Evolutionary conservation across 2,797 vertebrate genomes (phyloP), one percentile per base, ranked within the genome.

Genomic region (Lithobates sylvaticus): DNA sequence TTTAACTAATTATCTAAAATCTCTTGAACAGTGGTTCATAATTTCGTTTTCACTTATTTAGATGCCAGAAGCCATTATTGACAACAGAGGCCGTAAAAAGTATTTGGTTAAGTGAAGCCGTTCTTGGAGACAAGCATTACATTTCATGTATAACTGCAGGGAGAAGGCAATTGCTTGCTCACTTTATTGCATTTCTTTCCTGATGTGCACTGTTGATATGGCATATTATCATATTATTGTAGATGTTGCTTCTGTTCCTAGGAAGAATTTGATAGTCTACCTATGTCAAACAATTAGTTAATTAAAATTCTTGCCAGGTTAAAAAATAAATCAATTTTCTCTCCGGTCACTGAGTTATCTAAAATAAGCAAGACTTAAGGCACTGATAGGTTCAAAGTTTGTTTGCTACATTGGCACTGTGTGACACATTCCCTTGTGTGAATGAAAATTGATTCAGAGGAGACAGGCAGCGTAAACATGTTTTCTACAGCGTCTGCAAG

Each of bases 391-490:
- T 86, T 76, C 27, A 81, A 29, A 50, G 70, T 76, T 81, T 88
- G 84, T 87, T 88, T 89, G 78, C 76, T 87, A 81, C 54, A 76
- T 83, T 88, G 72, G 23, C 58, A 85, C 42, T 70, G 87, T 39
- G 73, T 84, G 83, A 84, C 61, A 85, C 18, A 47, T 72, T 68
- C 26, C 70, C 67, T 74, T 82, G 84, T 77, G 54, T 73, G 79
- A 88, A 84, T 77, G 32, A 79, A 88, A 89, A 89, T 61, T 70
- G 78, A 89, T 73, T 88, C 58, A 88, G 61, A 85, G 54, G 65
- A 81, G 88, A 78, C 83, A 75, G 26, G 6, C 27, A 80, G 29
- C 61, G 75, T 18, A 84, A 87, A 88, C 80, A 83, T 84, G 76
- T 82, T 84, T 84, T 76, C 83, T 77, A 83, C 50, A 69, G n/a